Percentiles rank a stretch among this genome's conserved stretches.
These are phyloP conservation scores for Notocelia uddmanniana DNA, from an alignment of 2,888 invertebrate genomes.

Conservation along the genomic window DNA sequence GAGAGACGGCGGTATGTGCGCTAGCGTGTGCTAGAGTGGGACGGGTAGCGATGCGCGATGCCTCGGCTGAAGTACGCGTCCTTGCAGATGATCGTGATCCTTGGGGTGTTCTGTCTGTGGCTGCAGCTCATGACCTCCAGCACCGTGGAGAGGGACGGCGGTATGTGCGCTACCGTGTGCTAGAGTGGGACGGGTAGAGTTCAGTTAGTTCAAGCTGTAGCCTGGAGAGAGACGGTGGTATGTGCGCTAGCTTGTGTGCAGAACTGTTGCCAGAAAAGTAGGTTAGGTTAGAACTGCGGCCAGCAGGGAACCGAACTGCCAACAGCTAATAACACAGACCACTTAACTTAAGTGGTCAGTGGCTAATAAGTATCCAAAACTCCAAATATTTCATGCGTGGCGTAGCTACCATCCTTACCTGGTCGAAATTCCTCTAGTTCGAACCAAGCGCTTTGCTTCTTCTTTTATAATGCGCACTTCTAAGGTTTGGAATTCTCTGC, in stretches of 20 bases:
- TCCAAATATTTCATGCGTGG: no score
- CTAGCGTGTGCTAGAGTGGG: not conserved
- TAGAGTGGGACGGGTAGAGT: not conserved
- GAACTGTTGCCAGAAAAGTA: no score
- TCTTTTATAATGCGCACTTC: no score
- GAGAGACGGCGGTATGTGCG: slow-evolving; percentile 67
- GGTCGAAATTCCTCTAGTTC: no score
- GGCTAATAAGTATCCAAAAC: no score
- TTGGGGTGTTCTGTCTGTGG: slow-evolving; percentile 77
- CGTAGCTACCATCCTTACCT: no score
- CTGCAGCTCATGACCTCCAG: slow-evolving; percentile 78
- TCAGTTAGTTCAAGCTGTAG: slow-evolving; percentile 62
- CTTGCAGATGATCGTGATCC: slow-evolving; percentile 72
- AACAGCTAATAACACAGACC: no score
- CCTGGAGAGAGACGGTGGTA: slow-evolving; percentile 73
- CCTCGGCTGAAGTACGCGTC: slow-evolving; percentile 79
- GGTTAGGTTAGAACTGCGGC: no score
- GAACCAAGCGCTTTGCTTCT: no score
- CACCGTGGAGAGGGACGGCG: slow-evolving; percentile 71
- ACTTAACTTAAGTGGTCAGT: no score
- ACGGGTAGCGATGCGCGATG: slow-evolving; percentile 63
- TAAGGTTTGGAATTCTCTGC: no score
- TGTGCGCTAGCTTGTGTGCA: slow-evolving; percentile 26
- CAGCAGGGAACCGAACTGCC: no score
- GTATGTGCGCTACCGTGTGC: slow-evolving; percentile 53